phyloP scores from a whole-genome alignment of 2,113 vertebrate species.

The Greenwoodochromis staneri region DNA sequence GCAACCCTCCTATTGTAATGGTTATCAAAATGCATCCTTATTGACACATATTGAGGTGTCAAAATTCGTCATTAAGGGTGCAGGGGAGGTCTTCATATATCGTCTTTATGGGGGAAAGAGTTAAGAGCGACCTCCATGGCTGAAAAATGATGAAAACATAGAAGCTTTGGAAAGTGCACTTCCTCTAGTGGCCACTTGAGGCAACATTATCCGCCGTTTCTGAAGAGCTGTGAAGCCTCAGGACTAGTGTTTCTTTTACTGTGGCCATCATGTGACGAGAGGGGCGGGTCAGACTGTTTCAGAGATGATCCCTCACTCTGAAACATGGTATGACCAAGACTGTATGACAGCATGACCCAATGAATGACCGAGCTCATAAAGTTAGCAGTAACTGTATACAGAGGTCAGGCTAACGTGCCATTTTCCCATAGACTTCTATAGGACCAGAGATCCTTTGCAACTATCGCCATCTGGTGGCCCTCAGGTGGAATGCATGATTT shows the following conservation, averaged over 20 bases:
- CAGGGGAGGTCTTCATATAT: not conserved
- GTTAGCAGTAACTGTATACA: not conserved
- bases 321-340: not conserved
- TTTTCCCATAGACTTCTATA: not conserved
- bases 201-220: not conserved
- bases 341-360: not conserved
- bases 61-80: rapidly evolving
- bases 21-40: not conserved
- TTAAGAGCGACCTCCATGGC: not conserved
- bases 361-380: not conserved
- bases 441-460: not conserved
- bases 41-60: not conserved
- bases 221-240: not conserved
- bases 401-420: not conserved
- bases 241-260: not conserved
- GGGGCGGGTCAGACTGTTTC: not conserved
- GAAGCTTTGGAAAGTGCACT: not conserved
- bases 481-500: not conserved
- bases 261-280: not conserved
- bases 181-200: not conserved
- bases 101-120: not conserved
- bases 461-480: not conserved
- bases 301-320: not conserved
- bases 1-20: not conserved
- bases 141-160: not conserved